Evolutionary conservation across 1,140 invertebrate species (phyloP).

Genomic region (Drosophila erecta): DNA sequence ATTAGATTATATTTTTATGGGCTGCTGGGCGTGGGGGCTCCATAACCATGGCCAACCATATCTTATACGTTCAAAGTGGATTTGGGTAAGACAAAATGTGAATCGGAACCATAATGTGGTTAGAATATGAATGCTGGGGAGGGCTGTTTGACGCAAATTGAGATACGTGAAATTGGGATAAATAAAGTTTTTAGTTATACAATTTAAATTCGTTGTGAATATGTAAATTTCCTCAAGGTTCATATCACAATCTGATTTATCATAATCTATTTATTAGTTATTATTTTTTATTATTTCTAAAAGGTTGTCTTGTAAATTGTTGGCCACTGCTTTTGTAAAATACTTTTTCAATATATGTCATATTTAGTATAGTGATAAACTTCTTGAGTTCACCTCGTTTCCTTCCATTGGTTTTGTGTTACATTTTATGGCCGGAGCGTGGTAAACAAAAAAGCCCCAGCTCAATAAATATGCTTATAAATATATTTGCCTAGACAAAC

Average conservation of each 20-base stretch:
- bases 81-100: slow-evolving; percentile 13
- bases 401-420: slow-evolving; percentile 46
- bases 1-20: slow-evolving; percentile 70
- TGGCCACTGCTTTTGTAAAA: background rate
- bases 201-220: background rate
- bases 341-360: background rate
- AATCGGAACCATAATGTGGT: slow-evolving; percentile 41
- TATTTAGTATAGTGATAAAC: background rate
- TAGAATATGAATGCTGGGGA: slow-evolving; percentile 47
- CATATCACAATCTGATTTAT: too few relatives aligned
- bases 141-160: slow-evolving; percentile 1
- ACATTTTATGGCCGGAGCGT: slow-evolving; percentile 58
- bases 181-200: background rate
- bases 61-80: slow-evolving; percentile 58
- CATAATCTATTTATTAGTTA: too few relatives aligned
- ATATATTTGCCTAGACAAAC: slow-evolving; percentile 53
- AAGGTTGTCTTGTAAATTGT: background rate
- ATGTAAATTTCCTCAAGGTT: too few relatives aligned
- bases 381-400: slow-evolving; percentile 30
- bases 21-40: slow-evolving; percentile 1
- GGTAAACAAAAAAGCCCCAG: slow-evolving; percentile 36
- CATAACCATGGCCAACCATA: slow-evolving; percentile 36
- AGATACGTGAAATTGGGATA: too few relatives aligned
- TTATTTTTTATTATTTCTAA: background rate
- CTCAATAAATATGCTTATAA: slow-evolving; percentile 59